Evolutionary conservation across 1,140 invertebrate species (phyloP).

Genomic region (Neodiprion fabricii): DNA sequence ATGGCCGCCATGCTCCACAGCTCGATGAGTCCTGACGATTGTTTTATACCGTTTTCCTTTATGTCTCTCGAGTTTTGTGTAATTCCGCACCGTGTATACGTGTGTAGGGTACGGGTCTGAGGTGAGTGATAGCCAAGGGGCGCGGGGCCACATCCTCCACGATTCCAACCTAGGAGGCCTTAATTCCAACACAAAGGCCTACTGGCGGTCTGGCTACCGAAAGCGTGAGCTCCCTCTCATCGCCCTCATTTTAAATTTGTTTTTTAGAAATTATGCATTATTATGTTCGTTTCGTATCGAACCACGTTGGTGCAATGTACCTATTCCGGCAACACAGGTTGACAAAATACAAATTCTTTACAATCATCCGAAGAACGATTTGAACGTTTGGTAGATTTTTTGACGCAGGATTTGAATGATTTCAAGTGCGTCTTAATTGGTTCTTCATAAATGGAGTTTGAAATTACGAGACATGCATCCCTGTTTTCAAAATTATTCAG

Average conservation of each 20-base stretch:
- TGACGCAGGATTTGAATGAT: no score
- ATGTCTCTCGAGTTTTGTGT: not conserved
- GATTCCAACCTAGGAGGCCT: constrained; percentile 49
- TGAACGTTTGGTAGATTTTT: no score
- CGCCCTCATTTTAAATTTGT: not conserved
- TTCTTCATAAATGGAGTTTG: no score
- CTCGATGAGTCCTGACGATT: no score
- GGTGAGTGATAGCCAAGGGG: constrained; percentile 71
- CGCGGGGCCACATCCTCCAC: constrained; percentile 55
- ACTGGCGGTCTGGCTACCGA: constrained; percentile 68
- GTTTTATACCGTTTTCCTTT: no score
- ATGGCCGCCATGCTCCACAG: no score
- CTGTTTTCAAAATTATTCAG: no score
- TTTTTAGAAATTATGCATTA: not conserved
- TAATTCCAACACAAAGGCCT: constrained; percentile 42
- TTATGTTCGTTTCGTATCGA: not conserved
- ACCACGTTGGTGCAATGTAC: not conserved
- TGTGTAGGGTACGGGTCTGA: constrained; percentile 75
- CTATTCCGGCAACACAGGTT: not conserved
- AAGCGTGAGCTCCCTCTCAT: constrained; percentile 62
- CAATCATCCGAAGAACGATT: no score
- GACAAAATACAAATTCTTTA: no score
- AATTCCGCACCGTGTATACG: constrained; percentile 16
- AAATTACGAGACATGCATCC: no score
- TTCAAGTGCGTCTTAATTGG: no score